These are phyloP conservation scores for Mimumesa dahlbomi DNA, from an alignment of 2,888 invertebrate species.

Conservation along the genomic window DNA sequence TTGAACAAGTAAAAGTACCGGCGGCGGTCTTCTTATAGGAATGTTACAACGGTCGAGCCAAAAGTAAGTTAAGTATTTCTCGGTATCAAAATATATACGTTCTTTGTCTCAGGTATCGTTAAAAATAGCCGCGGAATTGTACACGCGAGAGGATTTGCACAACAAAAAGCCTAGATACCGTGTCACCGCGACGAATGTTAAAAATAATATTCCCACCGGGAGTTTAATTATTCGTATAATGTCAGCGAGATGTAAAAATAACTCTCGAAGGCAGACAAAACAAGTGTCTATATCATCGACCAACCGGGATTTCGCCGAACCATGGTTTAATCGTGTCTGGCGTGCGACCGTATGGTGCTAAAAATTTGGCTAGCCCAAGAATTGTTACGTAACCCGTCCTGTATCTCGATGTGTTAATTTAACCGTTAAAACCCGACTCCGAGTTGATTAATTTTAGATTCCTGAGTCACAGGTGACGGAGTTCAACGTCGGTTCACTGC, in stretches of 20 bases:
- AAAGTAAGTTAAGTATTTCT: slow-evolving; percentile 10
- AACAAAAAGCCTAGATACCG: too few relatives aligned
- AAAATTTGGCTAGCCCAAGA: slow-evolving; percentile 34
- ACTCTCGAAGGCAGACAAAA: too few relatives aligned
- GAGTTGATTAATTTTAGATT: slow-evolving; percentile 24
- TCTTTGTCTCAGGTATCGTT: background rate
- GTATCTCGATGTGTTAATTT: slow-evolving; percentile 17
- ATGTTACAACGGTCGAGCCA: background rate
- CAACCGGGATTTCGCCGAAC: slow-evolving; percentile 32
- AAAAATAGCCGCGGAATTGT: background rate
- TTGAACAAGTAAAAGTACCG: slow-evolving; percentile 3
- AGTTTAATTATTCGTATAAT: too few relatives aligned
- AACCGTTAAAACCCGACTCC: slow-evolving; percentile 8
- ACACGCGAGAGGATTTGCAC: background rate
- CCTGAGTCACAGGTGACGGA: slow-evolving; percentile 21
- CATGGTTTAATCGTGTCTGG: background rate
- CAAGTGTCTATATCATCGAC: too few relatives aligned
- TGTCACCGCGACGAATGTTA: too few relatives aligned
- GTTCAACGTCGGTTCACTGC: slow-evolving; percentile 22
- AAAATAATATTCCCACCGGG: too few relatives aligned
- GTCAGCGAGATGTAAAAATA: too few relatives aligned
- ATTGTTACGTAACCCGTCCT: slow-evolving; percentile 45
- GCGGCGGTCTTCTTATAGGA: background rate
- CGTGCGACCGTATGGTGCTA: background rate
- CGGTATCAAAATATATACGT: slow-evolving; percentile 1